Base-by-base conservation (phyloP, 2,113 vertebrate genomes). In the Ceyx melanurus region DNA sequence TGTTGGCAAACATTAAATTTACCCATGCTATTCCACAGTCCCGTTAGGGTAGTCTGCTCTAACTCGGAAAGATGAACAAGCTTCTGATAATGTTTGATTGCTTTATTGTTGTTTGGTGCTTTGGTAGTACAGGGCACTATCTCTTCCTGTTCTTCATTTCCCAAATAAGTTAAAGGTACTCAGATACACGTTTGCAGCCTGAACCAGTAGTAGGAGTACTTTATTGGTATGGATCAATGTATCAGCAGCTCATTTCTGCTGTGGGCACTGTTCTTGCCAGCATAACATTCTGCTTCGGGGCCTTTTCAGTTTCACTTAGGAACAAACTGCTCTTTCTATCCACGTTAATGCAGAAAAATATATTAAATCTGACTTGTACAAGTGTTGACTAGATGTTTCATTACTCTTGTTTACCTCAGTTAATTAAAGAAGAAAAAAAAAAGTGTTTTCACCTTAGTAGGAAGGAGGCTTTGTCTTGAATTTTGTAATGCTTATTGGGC, bases 261-360 rank as follows among this genome's bases (percentile, higher is more conserved):
- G 6, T 43, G 28, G 29, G 5, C 13, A 2, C 15, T 56, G 22
- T 51, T 86, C 29, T 82, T 82, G 28, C 25, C 25, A 9, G 18
- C 3, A 0, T 58, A 18, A 40, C 0, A 0, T 35, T 51, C 22
- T 48, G 17, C 25, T 51, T n/a, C 18, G 23, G 48, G 35, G 17
- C 6, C 50, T 86, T 90, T 61, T 11, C 23, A 2, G 0, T n/a
- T 26, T n/a, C 43, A 12, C 12, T n/a, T 70, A 10, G 20, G 23
- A 65, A 40, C 14, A 8, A n/a, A 2, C 23, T 60, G 20, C 14
- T 80, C 18, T 68, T 62, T 50, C 17, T 64, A 33, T 56, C 29
- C 21, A n/a, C 5, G 2, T 3, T 45, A 31, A 33, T 50, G 23
- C 14, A 2, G 2, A 50, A 86, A 88, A 79, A 60, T 28, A 5